Evolutionary conservation across 2,888 invertebrate species (phyloP).

Genomic region (Vanessa cardui): DNA sequence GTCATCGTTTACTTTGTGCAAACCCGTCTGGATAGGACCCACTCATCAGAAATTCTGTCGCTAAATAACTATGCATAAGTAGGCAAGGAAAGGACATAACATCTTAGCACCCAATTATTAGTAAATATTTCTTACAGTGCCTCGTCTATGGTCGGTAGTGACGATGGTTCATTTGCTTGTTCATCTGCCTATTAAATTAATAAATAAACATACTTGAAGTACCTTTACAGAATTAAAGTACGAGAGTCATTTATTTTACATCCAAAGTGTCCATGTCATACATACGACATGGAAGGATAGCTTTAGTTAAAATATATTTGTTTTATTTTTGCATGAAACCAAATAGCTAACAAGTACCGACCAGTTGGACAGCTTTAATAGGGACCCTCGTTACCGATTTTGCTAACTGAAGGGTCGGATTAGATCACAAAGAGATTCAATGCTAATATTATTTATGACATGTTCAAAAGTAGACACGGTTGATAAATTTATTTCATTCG

Average conservation of each 20-base stretch:
- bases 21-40: too few relatives aligned
- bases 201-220: too few relatives aligned
- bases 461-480: neutral
- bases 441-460: neutral
- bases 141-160: too few relatives aligned
- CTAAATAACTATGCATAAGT: too few relatives aligned
- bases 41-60: too few relatives aligned
- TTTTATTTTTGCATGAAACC: constrained; percentile 31
- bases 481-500: neutral
- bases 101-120: too few relatives aligned
- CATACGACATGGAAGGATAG: constrained; percentile 1
- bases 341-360: constrained; percentile 30
- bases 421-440: neutral
- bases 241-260: neutral
- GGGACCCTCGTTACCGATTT: constrained; percentile 35
- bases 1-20: too few relatives aligned
- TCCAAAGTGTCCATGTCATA: neutral
- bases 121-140: too few relatives aligned
- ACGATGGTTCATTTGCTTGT: too few relatives aligned
- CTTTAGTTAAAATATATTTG: constrained; percentile 20
- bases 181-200: too few relatives aligned
- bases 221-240: too few relatives aligned
- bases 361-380: constrained; percentile 33
- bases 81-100: too few relatives aligned
- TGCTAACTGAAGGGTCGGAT: constrained; percentile 23